A percentile compares a stretch with the other conserved stretches of the same genome.
These are phyloP conservation scores for Tetragnatha versicolor DNA, from an alignment of 1,140 invertebrate species.

Conservation along the genomic window DNA sequence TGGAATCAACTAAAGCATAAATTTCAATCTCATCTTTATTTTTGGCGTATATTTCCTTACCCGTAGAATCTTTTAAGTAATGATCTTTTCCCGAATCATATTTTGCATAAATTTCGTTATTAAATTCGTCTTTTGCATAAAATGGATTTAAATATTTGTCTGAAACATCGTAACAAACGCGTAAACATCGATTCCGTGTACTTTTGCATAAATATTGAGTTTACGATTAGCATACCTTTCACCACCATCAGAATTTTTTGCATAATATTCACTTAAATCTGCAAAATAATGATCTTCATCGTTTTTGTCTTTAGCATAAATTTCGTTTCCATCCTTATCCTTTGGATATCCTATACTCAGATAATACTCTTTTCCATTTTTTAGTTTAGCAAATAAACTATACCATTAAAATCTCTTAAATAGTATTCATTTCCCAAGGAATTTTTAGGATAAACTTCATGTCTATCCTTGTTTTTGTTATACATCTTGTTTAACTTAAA, in stretches of 20 bases:
- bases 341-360: no score
- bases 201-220: not conserved
- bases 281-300: not conserved
- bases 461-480: not conserved
- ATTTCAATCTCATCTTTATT: not conserved
- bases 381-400: no score
- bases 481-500: no score
- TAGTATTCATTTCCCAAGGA: no score
- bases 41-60: not conserved
- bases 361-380: no score
- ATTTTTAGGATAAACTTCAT: constrained; percentile 2
- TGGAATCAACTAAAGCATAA: no score
- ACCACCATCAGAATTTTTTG: not conserved
- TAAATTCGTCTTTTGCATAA: not conserved
- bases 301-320: not conserved
- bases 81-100: not conserved
- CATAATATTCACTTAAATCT: no score
- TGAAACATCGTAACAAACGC: no score
- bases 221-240: not conserved
- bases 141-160: not conserved
- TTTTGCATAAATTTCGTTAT: not conserved
- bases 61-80: not conserved
- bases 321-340: no score
- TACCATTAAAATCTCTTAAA: no score
- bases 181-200: not conserved